A percentile compares a stretch with the other conserved stretches of the same genome.
These are phyloP conservation scores for Pseudoips prasinana DNA, from an alignment of 2,888 invertebrate species.

Conservation along the genomic window DNA sequence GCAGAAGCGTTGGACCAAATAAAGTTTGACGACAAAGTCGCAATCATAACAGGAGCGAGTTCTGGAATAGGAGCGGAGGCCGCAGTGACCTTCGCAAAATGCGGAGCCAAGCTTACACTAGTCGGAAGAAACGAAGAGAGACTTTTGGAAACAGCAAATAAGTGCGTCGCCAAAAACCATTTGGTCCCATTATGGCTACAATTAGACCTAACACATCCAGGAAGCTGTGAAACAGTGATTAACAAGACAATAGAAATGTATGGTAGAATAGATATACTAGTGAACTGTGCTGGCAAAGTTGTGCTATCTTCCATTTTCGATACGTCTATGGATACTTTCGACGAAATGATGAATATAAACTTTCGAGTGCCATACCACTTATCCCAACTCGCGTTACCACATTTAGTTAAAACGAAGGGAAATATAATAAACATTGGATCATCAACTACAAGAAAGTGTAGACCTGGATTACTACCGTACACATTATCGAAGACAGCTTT, in stretches of 20 bases:
- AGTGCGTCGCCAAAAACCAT: slow-evolving; percentile 33
- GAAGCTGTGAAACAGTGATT: slow-evolving; percentile 43
- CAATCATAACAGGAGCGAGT: slow-evolving; percentile 54
- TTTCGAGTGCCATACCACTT: slow-evolving; percentile 48
- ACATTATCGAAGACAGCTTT: slow-evolving; percentile 45
- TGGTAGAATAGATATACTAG: slow-evolving; percentile 46
- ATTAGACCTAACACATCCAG: slow-evolving; percentile 39
- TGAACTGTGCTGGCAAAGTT: slow-evolving; percentile 49
- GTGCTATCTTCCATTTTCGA: slow-evolving; percentile 42
- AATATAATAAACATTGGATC: slow-evolving; percentile 51
- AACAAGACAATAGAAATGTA: slow-evolving; percentile 43
- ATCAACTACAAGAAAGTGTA: slow-evolving; percentile 38
- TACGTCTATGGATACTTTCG: slow-evolving; percentile 41
- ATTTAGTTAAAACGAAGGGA: slow-evolving; percentile 49
- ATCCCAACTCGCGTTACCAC: slow-evolving; percentile 44
- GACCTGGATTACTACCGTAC: slow-evolving; percentile 43
- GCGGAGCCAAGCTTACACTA: slow-evolving; percentile 42
- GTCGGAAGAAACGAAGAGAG: slow-evolving; percentile 44
- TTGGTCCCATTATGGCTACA: slow-evolving; percentile 33
- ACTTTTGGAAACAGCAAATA: slow-evolving; percentile 36
- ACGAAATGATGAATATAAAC: slow-evolving; percentile 50
- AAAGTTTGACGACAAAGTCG: slow-evolving; percentile 46
- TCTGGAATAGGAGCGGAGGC: slow-evolving; percentile 54
- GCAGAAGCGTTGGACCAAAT: slow-evolving; percentile 45
- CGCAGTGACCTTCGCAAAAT: slow-evolving; percentile 40